Base-by-base conservation (phyloP, 2,113 vertebrate genomes). In the Trinectes maculatus region DNA sequence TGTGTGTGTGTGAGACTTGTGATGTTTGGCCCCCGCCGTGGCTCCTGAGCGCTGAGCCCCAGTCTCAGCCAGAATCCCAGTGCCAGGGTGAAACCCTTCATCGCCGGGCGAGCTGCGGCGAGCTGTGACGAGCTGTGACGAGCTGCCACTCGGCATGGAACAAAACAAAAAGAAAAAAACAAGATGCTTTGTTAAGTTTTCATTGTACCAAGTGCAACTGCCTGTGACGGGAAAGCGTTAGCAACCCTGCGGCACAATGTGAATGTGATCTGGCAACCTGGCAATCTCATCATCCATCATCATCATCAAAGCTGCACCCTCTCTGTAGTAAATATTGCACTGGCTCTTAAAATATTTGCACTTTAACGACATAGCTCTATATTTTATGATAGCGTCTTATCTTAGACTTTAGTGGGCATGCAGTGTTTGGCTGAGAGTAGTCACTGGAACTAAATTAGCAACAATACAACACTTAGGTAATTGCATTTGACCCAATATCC, bases 391-490 rank as follows among this genome's bases (percentile, higher is more conserved):
- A 66, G 54, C 48, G 22, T 51, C 44, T 74, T 74, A 60, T 44
- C 19, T 5, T 44, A 61, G 64, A 67, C 15, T 54, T 39, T 26
- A 71, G 60, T 36, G 44, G 56, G 91, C 91, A 89, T 91, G 91
- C 47, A 49, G 49, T 77, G 68, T 73, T 71, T 81, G 74, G 71
- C 55, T 84, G 29, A 71, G 25, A 78, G 63, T 83, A 74, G 64
- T 16, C 60, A 24, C 69, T 58, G 31, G 34, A 70, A 54, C 80
- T 80, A 66, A 84, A 75, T 36, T 15, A 70, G 40, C 63, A 81
- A 13, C 56, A 65, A 58, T 52, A 55, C 40, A 78, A 58, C 60
- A 69, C 70, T 74, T 77, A 61, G 57, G 40, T 80, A 69, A 51
- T 66, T 74, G 58, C 62, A 84, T 71, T 54, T 83, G 66, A 79